phyloP scores from a whole-genome alignment of 2,113 vertebrate genomes.

The Xenopus borealis region DNA sequence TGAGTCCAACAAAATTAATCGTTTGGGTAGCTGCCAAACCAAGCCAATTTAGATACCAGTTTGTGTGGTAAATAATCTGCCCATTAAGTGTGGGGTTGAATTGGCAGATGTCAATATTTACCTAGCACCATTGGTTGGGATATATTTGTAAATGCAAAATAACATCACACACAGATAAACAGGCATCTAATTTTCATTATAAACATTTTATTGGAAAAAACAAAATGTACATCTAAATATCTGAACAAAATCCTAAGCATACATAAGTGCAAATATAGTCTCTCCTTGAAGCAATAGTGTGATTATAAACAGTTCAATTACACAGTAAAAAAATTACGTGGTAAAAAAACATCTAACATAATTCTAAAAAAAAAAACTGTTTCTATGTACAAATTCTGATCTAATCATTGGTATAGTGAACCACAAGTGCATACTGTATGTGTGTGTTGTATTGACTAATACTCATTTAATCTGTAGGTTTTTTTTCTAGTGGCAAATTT shows the following conservation, averaged over 20 bases:
- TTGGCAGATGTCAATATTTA: too few species aligned
- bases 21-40: too few species aligned
- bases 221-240: conserved; percentile 79
- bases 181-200: conserved; percentile 62
- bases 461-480: too few species aligned
- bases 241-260: conserved; percentile 79
- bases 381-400: conserved; percentile 52
- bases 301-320: conserved; percentile 71
- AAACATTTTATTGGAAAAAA: conserved; percentile 86
- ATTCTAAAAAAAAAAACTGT: conserved; percentile 59
- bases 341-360: conserved; percentile 53
- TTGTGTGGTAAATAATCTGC: too few species aligned
- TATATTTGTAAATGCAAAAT: too few species aligned
- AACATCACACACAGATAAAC: too few species aligned
- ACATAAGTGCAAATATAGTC: conserved; percentile 94
- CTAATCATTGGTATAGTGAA: conserved; percentile 57
- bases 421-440: conserved; percentile 15
- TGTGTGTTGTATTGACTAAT: too few species aligned
- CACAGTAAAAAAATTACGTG: conserved; percentile 69
- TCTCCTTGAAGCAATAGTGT: conserved; percentile 80
- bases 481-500: too few species aligned
- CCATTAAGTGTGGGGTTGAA: too few species aligned
- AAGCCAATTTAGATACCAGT: too few species aligned
- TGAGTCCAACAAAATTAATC: too few species aligned
- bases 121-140: too few species aligned